Evolutionary conservation across 2,888 invertebrate genomes (phyloP).

Genomic region (Xanthorhoe designata): DNA sequence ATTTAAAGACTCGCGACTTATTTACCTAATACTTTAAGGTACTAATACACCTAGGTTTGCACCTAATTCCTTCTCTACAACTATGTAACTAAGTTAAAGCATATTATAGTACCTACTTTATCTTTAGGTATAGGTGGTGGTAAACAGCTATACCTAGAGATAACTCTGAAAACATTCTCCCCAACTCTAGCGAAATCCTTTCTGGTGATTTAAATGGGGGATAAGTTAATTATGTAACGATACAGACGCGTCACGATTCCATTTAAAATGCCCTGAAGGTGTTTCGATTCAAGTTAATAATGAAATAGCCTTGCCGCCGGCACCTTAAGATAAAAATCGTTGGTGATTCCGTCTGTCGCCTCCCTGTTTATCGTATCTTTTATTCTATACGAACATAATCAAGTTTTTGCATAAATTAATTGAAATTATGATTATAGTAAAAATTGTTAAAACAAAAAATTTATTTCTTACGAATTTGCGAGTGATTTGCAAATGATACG

Average conservation of each 20-base stretch:
- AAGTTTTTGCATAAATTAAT: too few species aligned
- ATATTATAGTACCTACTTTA: too few species aligned
- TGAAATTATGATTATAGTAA: too few species aligned
- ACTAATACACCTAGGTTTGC: too few species aligned
- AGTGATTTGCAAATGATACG: too few species aligned
- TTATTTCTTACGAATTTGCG: too few species aligned
- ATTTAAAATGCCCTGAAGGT: slow-evolving; percentile 68
- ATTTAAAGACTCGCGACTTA: too few species aligned
- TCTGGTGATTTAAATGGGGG: slow-evolving; percentile 61
- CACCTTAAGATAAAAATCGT: slow-evolving; percentile 25
- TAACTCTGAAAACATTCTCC: background rate
- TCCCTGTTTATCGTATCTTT: slow-evolving; percentile 25
- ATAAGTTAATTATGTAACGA: slow-evolving; percentile 64
- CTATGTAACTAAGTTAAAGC: too few species aligned
- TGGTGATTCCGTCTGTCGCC: slow-evolving; percentile 36
- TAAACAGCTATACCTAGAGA: background rate
- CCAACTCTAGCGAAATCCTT: slow-evolving; percentile 43
- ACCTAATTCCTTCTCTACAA: too few species aligned
- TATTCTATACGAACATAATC: slow-evolving; percentile 1
- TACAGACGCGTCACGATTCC: slow-evolving; percentile 66
- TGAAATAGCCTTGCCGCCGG: slow-evolving; percentile 46
- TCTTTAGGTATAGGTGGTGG: too few species aligned
- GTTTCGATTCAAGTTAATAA: slow-evolving; percentile 62
- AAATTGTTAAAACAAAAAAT: too few species aligned
- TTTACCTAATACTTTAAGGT: too few species aligned